Percentiles rank a stretch among this genome's conserved stretches.
phyloP scores from a whole-genome alignment of 2,797 vertebrate species.

The Balearica regulorum region DNA sequence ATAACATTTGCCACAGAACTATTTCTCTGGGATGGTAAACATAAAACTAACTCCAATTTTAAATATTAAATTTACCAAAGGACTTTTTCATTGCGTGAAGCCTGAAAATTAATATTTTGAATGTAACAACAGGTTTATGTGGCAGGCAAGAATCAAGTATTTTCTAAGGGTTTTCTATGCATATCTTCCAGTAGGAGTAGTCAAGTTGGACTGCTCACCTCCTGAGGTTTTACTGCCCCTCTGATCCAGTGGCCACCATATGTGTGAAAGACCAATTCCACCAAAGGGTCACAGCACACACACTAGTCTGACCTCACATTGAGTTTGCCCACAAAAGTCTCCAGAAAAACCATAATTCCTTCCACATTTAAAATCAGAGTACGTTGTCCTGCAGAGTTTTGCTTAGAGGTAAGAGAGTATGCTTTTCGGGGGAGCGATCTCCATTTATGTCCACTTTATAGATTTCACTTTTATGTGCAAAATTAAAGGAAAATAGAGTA shows the following conservation, averaged over 20 bases:
- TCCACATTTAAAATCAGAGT: neutral
- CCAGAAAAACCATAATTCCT: neutral
- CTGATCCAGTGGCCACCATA: rapidly evolving
- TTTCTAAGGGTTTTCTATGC: neutral
- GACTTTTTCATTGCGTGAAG: neutral
- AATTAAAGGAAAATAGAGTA: neutral
- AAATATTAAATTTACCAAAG: neutral
- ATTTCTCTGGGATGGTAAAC: neutral
- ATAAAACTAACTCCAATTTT: neutral
- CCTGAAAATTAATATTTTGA: neutral
- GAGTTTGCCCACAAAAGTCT: neutral
- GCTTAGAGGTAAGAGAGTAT: neutral
- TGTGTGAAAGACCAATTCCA: neutral
- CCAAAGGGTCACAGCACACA: neutral
- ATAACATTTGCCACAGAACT: neutral
- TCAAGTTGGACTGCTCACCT: neutral
- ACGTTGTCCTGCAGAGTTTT: neutral
- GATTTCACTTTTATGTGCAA: neutral
- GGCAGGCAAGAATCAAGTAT: neutral
- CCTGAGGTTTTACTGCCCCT: neutral
- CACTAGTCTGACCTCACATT: neutral
- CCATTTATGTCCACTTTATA: neutral
- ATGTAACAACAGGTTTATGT: neutral
- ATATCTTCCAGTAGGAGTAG: neutral
- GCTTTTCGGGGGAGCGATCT: neutral